These are phyloP conservation scores for Pristiophorus japonicus DNA, from an alignment of 2,113 vertebrate species.

Conservation along the genomic window DNA sequence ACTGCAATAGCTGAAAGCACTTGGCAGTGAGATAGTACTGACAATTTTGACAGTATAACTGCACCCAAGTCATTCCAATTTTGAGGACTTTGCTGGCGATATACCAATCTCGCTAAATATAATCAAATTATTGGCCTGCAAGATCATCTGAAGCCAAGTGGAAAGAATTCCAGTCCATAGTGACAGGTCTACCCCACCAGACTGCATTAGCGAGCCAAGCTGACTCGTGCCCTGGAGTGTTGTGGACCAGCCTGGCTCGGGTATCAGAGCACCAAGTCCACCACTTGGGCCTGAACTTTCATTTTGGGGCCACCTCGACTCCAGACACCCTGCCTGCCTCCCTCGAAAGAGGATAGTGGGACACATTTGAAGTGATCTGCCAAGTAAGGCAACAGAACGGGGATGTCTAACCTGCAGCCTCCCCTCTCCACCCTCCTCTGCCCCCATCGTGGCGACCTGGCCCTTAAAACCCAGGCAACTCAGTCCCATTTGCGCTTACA, in stretches of 20 bases:
- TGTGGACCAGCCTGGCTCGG: background rate
- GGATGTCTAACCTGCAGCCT: no score
- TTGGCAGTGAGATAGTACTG: background rate
- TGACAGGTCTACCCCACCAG: background rate
- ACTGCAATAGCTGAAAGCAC: background rate
- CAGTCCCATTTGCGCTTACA: background rate
- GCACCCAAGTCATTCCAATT: background rate
- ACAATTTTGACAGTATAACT: no score
- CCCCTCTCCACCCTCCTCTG: background rate
- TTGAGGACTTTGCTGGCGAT: background rate
- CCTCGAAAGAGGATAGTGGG: background rate
- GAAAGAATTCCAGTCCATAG: background rate
- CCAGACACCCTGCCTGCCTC: background rate
- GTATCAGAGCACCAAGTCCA: background rate
- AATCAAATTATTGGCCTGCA: background rate
- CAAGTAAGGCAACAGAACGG: no score
- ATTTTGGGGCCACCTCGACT: background rate
- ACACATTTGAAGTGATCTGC: background rate
- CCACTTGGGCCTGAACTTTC: background rate
- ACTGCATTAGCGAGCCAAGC: background rate
- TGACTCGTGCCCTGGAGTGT: background rate
- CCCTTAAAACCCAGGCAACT: background rate
- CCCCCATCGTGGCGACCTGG: background rate
- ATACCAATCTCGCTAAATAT: no score
- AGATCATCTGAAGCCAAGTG: background rate